Percentiles rank a stretch among this genome's conserved stretches.
Evolutionary conservation across 2,888 invertebrate genomes (phyloP).

Genomic region (Meghimatium bilineatum): DNA sequence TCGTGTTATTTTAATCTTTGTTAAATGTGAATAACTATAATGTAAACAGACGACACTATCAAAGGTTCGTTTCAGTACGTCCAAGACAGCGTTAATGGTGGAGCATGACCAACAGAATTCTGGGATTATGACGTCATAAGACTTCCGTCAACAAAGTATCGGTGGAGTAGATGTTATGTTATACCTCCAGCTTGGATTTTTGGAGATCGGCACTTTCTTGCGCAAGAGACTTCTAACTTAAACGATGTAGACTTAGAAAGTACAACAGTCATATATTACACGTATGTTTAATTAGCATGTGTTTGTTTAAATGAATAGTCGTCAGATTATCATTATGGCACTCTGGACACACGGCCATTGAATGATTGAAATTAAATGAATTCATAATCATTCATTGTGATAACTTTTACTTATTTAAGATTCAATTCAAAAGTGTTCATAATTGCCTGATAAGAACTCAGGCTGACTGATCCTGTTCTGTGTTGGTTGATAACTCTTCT

Average conservation of each 20-base stretch:
- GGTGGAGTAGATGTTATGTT: not conserved
- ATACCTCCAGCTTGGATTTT: not conserved
- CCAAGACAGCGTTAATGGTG: conserved; percentile 38
- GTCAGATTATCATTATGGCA: too few species aligned
- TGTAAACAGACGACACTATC: conserved; percentile 10
- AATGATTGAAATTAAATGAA: too few species aligned
- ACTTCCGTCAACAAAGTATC: conserved; percentile 48
- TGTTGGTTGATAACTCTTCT: too few species aligned
- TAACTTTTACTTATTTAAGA: too few species aligned
- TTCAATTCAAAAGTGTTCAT: too few species aligned
- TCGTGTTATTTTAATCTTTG: not conserved
- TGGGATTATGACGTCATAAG: conserved; percentile 46
- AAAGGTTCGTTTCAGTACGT: conserved; percentile 11
- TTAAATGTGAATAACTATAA: not conserved
- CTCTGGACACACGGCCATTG: too few species aligned
- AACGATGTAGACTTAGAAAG: not conserved
- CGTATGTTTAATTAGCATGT: not conserved
- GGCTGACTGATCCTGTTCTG: too few species aligned
- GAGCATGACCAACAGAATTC: conserved; percentile 35
- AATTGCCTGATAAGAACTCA: too few species aligned
- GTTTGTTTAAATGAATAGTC: not conserved
- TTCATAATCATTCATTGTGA: too few species aligned
- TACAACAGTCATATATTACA: not conserved
- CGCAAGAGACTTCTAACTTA: not conserved
- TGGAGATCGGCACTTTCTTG: not conserved